Conservation (phyloP, 2,113 vertebrate species). For the Eubucco bourcierii region DNA sequence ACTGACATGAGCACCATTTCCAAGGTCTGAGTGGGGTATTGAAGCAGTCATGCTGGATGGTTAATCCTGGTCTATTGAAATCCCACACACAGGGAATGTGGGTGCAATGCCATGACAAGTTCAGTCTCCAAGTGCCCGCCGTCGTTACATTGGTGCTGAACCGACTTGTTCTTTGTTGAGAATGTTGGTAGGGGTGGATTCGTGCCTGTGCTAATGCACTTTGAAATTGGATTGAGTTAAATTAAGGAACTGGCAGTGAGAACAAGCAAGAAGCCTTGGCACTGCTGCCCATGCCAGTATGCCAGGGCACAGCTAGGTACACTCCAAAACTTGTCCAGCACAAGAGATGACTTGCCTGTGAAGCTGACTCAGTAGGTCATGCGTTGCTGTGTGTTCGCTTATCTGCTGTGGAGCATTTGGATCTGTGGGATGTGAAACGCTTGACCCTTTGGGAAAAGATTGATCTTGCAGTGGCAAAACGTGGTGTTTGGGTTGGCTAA, state of each 20-base stretch:
- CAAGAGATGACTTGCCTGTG: neutral
- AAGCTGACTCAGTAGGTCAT: conserved; percentile 1
- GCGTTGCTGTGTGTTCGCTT: neutral
- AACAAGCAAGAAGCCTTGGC: conserved; percentile 17
- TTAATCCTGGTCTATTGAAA: conserved; percentile 17
- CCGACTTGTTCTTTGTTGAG: conserved; percentile 27
- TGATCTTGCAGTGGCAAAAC: neutral
- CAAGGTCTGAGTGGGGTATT: conserved; percentile 14
- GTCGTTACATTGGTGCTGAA: conserved; percentile 8
- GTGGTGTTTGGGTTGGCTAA: accelerated
- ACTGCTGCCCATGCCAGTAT: conserved; percentile 14
- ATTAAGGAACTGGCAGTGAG: conserved; percentile 30
- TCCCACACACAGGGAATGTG: neutral
- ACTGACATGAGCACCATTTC: neutral
- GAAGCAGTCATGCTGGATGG: neutral
- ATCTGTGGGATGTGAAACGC: accelerated
- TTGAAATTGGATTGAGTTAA: conserved; percentile 13
- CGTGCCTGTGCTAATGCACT: conserved; percentile 30
- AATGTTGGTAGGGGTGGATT: neutral
- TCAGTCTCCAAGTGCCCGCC: neutral
- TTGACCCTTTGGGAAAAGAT: neutral
- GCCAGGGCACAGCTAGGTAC: neutral
- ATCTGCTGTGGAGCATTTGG: accelerated
- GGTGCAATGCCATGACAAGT: conserved; percentile 54
- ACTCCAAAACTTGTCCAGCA: neutral